Conservation (phyloP, 2,797 vertebrate genomes). For the Hephaestus fuliginosus region DNA sequence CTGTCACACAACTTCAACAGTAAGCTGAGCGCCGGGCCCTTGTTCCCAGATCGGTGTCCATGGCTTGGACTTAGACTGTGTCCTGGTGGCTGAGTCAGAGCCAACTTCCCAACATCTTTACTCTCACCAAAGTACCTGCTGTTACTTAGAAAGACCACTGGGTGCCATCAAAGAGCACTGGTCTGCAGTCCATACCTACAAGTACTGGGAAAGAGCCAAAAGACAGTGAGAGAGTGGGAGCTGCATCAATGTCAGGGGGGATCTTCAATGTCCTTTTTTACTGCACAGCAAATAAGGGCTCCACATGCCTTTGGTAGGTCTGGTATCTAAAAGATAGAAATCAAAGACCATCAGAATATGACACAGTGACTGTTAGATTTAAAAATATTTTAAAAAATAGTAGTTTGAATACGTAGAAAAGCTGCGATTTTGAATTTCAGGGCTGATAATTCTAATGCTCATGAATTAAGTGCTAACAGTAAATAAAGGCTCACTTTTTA, state of each 20-base stretch:
- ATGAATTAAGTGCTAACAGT: background rate
- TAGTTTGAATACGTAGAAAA: background rate
- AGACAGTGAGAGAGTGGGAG: background rate
- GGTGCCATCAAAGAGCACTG: constrained; percentile 65
- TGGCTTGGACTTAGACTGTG: background rate
- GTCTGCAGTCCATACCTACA: background rate
- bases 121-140: constrained; percentile 26
- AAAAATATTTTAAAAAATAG: too few species aligned
- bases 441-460: background rate
- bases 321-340: background rate
- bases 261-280: constrained; percentile 4
- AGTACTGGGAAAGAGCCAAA: background rate
- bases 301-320: background rate
- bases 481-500: background rate
- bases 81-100: constrained; percentile 11
- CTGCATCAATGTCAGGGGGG: constrained; percentile 5
- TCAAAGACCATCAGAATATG: background rate
- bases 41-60: constrained; percentile 30
- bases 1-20: constrained; percentile 10
- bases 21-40: background rate
- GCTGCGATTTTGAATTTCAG: background rate
- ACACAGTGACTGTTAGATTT: background rate
- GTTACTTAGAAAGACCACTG: constrained; percentile 63
- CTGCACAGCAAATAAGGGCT: background rate
- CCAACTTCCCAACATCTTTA: constrained; percentile 31